These are phyloP conservation scores for Schlechtendalia chinensis DNA, from an alignment of 1,140 invertebrate species.

Conservation along the genomic window DNA sequence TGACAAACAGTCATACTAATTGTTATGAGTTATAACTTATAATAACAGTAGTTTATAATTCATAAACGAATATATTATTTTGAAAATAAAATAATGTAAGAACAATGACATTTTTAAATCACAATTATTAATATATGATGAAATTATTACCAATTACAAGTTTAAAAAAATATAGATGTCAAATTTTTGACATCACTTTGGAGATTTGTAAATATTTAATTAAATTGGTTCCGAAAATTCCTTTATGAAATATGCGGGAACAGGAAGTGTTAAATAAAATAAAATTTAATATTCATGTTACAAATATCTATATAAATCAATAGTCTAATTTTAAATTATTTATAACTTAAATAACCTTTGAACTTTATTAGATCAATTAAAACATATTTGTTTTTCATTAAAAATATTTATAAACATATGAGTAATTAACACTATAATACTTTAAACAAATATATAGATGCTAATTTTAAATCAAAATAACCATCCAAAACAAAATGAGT, in stretches of 20 bases:
- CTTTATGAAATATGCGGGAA: not conserved
- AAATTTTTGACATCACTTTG: too few relatives aligned
- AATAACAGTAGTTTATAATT: not conserved
- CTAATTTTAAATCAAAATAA: not conserved
- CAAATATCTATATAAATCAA: too few relatives aligned
- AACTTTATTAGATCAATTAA: not conserved
- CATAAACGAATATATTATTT: not conserved
- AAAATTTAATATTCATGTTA: too few relatives aligned
- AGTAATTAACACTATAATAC: too few relatives aligned
- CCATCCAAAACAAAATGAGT: not conserved
- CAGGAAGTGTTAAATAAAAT: not conserved
- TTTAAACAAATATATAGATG: not conserved
- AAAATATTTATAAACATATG: not conserved
- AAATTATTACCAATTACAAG: too few relatives aligned
- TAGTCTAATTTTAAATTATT: not conserved
- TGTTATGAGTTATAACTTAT: not conserved
- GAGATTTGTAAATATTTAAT: not conserved
- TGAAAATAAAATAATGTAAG: not conserved
- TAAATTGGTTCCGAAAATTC: too few relatives aligned
- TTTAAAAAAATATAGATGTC: too few relatives aligned
- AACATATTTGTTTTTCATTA: not conserved
- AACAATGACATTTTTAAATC: too few relatives aligned
- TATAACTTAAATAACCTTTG: not conserved
- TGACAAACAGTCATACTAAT: conserved; percentile 7
- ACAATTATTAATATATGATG: too few relatives aligned